Evolutionary conservation across 2,888 invertebrate genomes (phyloP).

Genomic region (Leptarthrus brevirostris): DNA sequence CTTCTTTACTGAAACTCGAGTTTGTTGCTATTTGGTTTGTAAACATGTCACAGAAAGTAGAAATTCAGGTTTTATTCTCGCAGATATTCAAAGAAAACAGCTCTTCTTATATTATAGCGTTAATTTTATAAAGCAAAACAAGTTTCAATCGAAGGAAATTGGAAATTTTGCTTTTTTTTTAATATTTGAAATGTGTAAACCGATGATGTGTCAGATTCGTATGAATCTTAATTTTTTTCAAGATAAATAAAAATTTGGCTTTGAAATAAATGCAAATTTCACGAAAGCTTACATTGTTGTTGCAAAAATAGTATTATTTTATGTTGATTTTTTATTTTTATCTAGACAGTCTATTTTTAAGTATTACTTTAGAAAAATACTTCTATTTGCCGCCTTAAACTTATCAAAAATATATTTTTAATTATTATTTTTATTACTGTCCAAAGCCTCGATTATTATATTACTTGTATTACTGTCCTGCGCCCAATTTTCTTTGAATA

Average conservation of each 20-base stretch:
- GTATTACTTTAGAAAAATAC: background rate
- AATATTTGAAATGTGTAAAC: background rate
- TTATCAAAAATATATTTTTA: no score
- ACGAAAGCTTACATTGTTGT: background rate
- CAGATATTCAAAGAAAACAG: background rate
- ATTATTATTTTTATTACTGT: no score
- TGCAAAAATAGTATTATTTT: background rate
- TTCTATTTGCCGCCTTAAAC: no score
- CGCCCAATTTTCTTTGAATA: no score
- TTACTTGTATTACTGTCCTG: no score
- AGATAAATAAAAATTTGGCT: background rate
- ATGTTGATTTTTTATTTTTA: background rate
- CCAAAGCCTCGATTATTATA: no score
- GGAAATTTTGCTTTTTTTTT: background rate
- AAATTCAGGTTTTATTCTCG: background rate
- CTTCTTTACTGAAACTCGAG: no score
- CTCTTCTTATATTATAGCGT: no score
- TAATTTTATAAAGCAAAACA: background rate
- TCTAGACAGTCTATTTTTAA: background rate
- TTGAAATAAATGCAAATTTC: background rate
- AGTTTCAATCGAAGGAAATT: background rate
- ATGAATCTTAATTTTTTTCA: no score
- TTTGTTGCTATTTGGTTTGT: background rate
- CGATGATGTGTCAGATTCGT: background rate
- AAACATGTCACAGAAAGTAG: conserved; percentile 1